Base-by-base conservation (phyloP, 2,888 invertebrate genomes). In the Odontocerum albicorne region DNA sequence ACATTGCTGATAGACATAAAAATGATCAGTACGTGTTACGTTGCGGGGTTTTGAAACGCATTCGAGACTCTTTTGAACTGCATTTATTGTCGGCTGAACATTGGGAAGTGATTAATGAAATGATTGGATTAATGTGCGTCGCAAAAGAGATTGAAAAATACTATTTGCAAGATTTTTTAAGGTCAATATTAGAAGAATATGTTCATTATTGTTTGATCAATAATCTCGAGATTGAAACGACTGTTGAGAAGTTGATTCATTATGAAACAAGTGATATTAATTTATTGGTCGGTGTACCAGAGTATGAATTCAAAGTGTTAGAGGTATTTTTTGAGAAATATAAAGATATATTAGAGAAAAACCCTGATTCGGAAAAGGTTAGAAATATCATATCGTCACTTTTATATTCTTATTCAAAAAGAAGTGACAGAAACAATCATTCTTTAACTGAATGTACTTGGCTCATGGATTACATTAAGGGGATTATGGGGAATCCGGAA, bases 31-130 rank as follows among this genome's bases (percentile, higher is more conserved):
- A 10, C 0, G 31, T 19, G 4, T 31, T 69, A 1, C 55, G 62
- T 4, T 46, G 55, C 36, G 22, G 43, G 3, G 62, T 61, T 17
- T 38, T 64, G 12, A 20, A 49, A 4, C 44, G 61, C 60, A 13
- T 62, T 35, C 20, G 46, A 17, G 49, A 15, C n/a, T 62, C 32
- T 8, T 66, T 66, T 32, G 55, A 67, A 7, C 10, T 68, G 0
- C 42, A 57, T 0, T 43, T 54, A 1, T 55, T 71, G 2, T 62
- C 62, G 7, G 33, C 62, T 0, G 57, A 64, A 1, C 65, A 65
- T 17, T 70, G 70, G 69, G 32, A 49, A 0, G n/a, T 66, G 1
- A 20, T 72, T 4, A 51, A 66, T 2, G 64, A 67, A 2, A 64
- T 71, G 54, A 16, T 58, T 1, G 44, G 55, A 13, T 49, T 60